A percentile compares a stretch with the other conserved stretches of the same genome.
phyloP scores from a whole-genome alignment of 1,140 invertebrate genomes.

The Zaprionus inermis region DNA sequence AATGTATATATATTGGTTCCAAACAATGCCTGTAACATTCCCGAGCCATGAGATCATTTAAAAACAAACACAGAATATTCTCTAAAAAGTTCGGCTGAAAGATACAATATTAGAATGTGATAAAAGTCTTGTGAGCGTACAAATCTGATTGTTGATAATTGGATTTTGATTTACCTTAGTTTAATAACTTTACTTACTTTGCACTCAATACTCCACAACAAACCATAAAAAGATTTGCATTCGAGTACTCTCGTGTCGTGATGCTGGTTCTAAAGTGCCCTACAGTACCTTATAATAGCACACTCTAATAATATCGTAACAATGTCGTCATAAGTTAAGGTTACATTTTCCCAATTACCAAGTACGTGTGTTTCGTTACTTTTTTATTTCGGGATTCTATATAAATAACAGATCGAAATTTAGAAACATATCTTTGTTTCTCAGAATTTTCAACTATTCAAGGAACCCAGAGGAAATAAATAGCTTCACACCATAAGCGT shows the following conservation, averaged over 20 bases:
- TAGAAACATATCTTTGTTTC: neutral
- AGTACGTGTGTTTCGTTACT: neutral
- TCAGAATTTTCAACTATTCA: neutral
- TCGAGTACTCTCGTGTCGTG: neutral
- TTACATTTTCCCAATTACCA: neutral
- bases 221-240: neutral
- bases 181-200: no score
- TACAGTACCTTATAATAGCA: neutral
- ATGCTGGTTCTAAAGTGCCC: neutral
- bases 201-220: no score
- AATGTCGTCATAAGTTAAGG: neutral
- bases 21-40: neutral
- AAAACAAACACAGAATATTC: neutral
- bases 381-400: no score
- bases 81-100: no score
- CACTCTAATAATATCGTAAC: neutral
- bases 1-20: neutral
- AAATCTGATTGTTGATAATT: neutral
- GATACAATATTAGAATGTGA: no score
- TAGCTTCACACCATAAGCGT: neutral
- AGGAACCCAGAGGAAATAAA: neutral
- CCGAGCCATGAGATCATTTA: constrained; percentile 20
- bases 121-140: no score
- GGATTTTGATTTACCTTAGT: neutral
- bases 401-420: neutral